Conservation (phyloP, 2,888 invertebrate species). For the Fabriciana adippe region DNA sequence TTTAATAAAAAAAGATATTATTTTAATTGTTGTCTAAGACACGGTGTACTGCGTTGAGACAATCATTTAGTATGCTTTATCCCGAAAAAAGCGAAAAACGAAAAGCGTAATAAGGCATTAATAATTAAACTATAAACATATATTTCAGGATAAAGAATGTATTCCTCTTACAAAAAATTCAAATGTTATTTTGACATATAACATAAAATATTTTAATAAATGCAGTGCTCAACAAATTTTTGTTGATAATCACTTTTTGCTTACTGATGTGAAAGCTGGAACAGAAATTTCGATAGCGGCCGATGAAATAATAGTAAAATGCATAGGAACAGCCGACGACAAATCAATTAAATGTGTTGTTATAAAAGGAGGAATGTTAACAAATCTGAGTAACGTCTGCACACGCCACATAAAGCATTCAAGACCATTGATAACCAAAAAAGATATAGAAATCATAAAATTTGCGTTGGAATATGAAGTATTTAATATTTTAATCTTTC, state of each 20-base stretch:
- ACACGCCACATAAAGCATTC: slow-evolving; percentile 49
- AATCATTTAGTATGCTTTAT: neutral
- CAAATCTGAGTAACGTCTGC: slow-evolving; percentile 48
- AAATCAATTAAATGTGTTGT: slow-evolving; percentile 52
- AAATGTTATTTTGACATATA: slow-evolving; percentile 46
- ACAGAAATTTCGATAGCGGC: slow-evolving; percentile 52
- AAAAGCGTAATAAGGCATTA: slow-evolving; percentile 15
- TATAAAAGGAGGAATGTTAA: slow-evolving; percentile 45
- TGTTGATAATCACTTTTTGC: slow-evolving; percentile 53
- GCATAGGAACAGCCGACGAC: slow-evolving; percentile 47
- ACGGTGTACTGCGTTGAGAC: too few species aligned
- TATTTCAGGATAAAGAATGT: slow-evolving; percentile 39
- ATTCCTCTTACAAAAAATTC: slow-evolving; percentile 37
- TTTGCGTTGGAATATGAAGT: slow-evolving; percentile 58
- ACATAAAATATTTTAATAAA: slow-evolving; percentile 47
- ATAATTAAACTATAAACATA: neutral
- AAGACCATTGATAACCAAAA: slow-evolving; percentile 49
- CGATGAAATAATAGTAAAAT: slow-evolving; percentile 51
- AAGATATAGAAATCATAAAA: slow-evolving; percentile 52
- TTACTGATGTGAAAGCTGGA: slow-evolving; percentile 46
- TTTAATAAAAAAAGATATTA: too few species aligned
- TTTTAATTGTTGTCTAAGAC: too few species aligned
- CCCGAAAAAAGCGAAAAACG: neutral
- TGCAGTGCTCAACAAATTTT: slow-evolving; percentile 52
- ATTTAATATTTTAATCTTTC: neutral